Conservation (phyloP, 2,113 vertebrate genomes). For the Noturus placidus region DNA sequence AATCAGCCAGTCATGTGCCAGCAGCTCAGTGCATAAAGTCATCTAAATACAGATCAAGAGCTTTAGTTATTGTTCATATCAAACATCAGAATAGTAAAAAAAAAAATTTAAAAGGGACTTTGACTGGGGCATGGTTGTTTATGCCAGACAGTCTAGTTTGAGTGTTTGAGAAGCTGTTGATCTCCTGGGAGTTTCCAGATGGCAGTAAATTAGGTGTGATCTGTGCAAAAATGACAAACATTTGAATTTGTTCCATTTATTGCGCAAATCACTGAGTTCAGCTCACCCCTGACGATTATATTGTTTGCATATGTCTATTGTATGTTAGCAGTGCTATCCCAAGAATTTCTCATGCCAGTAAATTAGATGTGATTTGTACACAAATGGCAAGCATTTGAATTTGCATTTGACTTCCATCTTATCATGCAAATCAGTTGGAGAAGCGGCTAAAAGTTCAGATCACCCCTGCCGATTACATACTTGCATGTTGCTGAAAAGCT, state of each 20-base stretch:
- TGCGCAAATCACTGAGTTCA: no score
- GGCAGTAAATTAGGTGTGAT: no score
- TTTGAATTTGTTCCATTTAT: no score
- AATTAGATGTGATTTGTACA: neutral
- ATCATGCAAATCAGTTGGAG: neutral
- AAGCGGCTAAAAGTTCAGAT: neutral
- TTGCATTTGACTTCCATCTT: neutral
- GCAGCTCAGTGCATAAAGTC: neutral
- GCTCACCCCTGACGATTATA: no score
- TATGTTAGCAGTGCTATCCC: neutral
- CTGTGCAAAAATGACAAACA: no score
- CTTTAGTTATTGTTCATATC: neutral
- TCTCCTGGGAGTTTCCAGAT: neutral
- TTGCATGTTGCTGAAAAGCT: constrained; percentile 33
- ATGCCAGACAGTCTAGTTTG: neutral
- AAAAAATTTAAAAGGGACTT: no score
- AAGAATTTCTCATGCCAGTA: neutral
- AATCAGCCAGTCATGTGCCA: no score
- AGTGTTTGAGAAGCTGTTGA: neutral
- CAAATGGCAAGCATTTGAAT: neutral
- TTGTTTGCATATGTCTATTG: no score
- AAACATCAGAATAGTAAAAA: neutral
- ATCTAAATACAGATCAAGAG: neutral
- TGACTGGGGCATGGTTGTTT: neutral
- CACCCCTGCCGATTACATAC: constrained; percentile 12